These are phyloP conservation scores for Armadillidium nasatum DNA, from an alignment of 1,140 invertebrate species.

Conservation along the genomic window DNA sequence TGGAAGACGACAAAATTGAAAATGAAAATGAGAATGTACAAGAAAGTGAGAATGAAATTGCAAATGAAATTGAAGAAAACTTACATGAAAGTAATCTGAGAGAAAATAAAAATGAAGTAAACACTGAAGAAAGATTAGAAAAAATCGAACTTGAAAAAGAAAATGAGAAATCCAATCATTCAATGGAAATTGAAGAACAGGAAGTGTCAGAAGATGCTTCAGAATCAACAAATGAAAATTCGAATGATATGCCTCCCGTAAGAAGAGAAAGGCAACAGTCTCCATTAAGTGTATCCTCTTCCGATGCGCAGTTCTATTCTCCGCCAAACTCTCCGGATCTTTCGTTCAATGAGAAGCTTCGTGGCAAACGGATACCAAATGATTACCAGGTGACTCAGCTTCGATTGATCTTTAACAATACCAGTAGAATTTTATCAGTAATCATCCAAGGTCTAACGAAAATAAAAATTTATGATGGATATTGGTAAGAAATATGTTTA, in stretches of 20 bases:
- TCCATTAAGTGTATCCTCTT: constrained; percentile 42
- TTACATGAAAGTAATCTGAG: not conserved
- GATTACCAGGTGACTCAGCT: constrained; percentile 27
- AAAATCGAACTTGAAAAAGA: not conserved
- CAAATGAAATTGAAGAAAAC: not conserved
- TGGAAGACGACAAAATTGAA: not conserved
- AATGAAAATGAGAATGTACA: not conserved
- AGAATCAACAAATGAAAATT: constrained; percentile 37
- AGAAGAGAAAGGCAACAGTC: constrained; percentile 38
- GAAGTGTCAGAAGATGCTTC: constrained; percentile 1
- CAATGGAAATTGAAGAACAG: not conserved
- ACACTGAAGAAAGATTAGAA: not conserved
- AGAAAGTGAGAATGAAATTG: constrained; percentile 5
- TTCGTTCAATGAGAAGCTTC: constrained; percentile 36
- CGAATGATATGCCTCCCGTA: constrained; percentile 24
- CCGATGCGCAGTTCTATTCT: constrained; percentile 43
- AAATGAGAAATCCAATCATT: not conserved
- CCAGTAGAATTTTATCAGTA: not conserved
- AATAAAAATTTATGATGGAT: too few relatives aligned
- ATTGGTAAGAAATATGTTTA: too few relatives aligned
- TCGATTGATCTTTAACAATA: not conserved
- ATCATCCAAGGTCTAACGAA: too few relatives aligned
- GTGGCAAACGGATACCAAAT: constrained; percentile 25
- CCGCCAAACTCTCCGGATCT: constrained; percentile 40
- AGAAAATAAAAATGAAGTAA: not conserved